phyloP scores from a whole-genome alignment of 2,888 invertebrate genomes.

The Lasioglossum marginatum region DNA sequence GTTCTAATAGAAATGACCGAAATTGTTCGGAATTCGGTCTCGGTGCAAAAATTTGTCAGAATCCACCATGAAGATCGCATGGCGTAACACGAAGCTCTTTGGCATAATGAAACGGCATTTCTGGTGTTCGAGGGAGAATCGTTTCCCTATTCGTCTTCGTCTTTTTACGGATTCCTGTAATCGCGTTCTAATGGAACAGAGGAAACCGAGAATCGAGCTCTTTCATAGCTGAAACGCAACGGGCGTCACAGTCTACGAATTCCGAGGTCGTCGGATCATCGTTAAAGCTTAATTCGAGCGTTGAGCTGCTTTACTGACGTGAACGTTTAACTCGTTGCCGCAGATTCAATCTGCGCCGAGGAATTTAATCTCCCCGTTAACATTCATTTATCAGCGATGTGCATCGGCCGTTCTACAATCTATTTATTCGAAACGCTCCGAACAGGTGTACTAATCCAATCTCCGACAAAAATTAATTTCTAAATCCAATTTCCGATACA shows the following conservation, averaged over 20 bases:
- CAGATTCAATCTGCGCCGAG: slow-evolving; percentile 16
- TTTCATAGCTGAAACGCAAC: slow-evolving; percentile 49
- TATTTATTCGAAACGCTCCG: background rate
- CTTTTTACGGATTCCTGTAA: background rate
- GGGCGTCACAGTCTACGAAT: slow-evolving; percentile 49
- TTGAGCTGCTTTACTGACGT: slow-evolving; percentile 5
- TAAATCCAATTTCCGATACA: background rate
- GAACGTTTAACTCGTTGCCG: slow-evolving; percentile 21
- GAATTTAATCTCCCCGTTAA: slow-evolving; percentile 8
- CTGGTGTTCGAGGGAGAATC: background rate
- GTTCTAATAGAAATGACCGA: no score
- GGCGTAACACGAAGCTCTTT: background rate
- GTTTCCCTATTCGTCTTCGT: background rate
- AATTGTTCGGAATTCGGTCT: background rate
- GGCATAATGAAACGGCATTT: background rate
- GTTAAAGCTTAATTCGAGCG: slow-evolving; percentile 36
- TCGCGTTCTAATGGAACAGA: slow-evolving; percentile 34
- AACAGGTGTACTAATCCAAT: background rate
- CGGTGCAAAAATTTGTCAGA: background rate
- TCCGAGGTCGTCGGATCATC: slow-evolving; percentile 36
- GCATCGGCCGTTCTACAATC: background rate
- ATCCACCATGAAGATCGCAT: background rate
- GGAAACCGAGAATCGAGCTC: slow-evolving; percentile 35
- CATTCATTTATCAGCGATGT: background rate
- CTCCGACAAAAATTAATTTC: background rate